Conservation (phyloP, 1,140 invertebrate species). For the Bombus superbus region DNA sequence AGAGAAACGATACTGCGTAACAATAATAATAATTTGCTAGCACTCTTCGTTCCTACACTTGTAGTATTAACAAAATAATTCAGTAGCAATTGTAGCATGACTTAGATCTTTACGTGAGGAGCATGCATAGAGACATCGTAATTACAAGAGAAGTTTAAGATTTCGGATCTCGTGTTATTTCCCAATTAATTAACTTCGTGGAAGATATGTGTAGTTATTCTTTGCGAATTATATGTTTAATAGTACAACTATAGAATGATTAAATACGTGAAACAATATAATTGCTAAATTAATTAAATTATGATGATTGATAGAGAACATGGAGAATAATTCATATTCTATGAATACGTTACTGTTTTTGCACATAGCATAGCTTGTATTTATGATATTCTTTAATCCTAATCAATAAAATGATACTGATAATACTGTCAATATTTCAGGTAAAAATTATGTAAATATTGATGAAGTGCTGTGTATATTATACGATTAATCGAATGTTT, state of each 20-base stretch:
- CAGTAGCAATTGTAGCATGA: slow-evolving; percentile 22
- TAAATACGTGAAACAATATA: not conserved
- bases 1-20: not conserved
- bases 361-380: not conserved
- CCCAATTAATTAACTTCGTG: too few relatives aligned
- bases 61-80: slow-evolving; percentile 23
- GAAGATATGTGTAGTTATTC: too few relatives aligned
- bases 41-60: slow-evolving; percentile 24
- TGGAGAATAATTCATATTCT: not conserved
- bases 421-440: not conserved
- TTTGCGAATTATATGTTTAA: not conserved
- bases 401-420: not conserved
- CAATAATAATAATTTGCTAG: slow-evolving; percentile 11
- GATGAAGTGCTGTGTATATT: not conserved
- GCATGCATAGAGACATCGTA: not conserved
- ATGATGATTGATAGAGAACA: not conserved
- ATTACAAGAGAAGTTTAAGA: not conserved
- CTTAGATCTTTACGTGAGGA: not conserved
- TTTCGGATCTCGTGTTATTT: too few relatives aligned
- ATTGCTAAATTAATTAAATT: not conserved
- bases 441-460: not conserved
- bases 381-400: not conserved
- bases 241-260: not conserved
- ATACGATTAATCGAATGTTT: not conserved
- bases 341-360: not conserved